phyloP scores from a whole-genome alignment of 2,113 vertebrate genomes.

The Melanocharis versteri region DNA sequence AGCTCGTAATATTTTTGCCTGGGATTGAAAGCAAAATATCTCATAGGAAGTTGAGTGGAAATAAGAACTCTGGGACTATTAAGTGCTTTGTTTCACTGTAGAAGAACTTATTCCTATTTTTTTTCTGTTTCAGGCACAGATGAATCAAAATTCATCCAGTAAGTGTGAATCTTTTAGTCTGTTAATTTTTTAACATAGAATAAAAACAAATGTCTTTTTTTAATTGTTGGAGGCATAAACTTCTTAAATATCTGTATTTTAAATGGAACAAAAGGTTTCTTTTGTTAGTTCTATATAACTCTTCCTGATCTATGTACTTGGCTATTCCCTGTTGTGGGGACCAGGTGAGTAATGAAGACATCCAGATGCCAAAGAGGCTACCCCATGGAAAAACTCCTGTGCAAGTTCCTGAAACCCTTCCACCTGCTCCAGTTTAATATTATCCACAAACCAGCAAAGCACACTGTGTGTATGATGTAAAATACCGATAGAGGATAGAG shows the following conservation, averaged over 20 bases:
- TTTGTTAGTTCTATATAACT: background rate
- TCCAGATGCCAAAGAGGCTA: background rate
- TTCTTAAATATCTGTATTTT: background rate
- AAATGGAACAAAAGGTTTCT: background rate
- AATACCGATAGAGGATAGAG: background rate
- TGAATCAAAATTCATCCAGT: slow-evolving; percentile 93
- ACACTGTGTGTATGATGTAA: background rate
- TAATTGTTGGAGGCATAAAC: background rate
- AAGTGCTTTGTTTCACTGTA: background rate
- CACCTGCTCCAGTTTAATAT: background rate
- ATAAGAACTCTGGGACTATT: background rate
- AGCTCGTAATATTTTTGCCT: background rate
- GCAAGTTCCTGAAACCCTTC: background rate
- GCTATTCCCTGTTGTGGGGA: background rate
- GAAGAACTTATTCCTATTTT: background rate
- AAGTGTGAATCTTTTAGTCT: slow-evolving; percentile 72
- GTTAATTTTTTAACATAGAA: background rate
- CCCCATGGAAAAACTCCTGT: background rate
- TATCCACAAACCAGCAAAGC: background rate
- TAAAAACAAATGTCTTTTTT: background rate
- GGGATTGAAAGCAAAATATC: background rate
- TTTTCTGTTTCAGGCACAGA: slow-evolving; percentile 84
- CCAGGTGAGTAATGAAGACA: background rate
- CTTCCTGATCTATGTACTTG: background rate
- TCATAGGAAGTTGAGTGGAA: background rate